Evolutionary conservation across 2,888 invertebrate genomes (phyloP).

Genomic region (Drosophila quinaria): DNA sequence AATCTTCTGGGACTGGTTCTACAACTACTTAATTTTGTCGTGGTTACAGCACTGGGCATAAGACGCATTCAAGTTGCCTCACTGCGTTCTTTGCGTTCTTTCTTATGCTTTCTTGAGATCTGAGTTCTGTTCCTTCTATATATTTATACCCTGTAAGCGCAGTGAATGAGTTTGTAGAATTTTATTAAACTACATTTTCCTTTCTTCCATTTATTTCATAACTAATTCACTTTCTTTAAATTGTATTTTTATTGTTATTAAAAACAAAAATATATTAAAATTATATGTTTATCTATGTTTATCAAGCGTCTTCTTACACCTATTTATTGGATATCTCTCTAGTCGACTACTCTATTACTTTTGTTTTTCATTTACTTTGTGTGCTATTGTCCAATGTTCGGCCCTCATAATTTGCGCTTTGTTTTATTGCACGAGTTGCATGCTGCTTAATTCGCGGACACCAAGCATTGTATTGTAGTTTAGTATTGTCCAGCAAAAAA

Average conservation of each 20-base stretch:
- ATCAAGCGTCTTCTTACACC: too few species aligned
- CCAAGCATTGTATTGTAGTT: conserved; percentile 17
- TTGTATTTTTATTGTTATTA: too few species aligned
- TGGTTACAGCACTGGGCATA: conserved; percentile 28
- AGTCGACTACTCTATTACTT: conserved; percentile 12
- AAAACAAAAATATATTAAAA: too few species aligned
- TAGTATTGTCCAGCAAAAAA: conserved; percentile 44
- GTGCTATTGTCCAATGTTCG: conserved; percentile 41
- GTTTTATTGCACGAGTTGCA: conserved; percentile 68
- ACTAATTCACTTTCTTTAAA: too few species aligned
- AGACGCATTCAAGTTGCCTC: conserved; percentile 24
- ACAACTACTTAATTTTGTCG: conserved; percentile 76
- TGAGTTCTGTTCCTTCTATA: conserved; percentile 46
- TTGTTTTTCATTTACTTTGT: conserved; percentile 37
- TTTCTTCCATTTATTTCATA: too few species aligned
- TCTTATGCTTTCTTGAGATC: conserved; percentile 63
- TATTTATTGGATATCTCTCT: conserved; percentile 6
- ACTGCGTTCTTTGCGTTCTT: conserved; percentile 49
- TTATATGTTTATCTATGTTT: too few species aligned
- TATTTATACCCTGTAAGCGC: conserved; percentile 26
- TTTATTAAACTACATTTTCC: neutral
- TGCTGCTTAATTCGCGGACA: conserved; percentile 67
- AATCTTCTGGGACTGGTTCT: conserved; percentile 74
- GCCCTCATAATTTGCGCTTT: conserved; percentile 77
- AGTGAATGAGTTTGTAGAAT: too few species aligned